phyloP scores from a whole-genome alignment of 2,113 vertebrate species.

The Martes martes region DNA sequence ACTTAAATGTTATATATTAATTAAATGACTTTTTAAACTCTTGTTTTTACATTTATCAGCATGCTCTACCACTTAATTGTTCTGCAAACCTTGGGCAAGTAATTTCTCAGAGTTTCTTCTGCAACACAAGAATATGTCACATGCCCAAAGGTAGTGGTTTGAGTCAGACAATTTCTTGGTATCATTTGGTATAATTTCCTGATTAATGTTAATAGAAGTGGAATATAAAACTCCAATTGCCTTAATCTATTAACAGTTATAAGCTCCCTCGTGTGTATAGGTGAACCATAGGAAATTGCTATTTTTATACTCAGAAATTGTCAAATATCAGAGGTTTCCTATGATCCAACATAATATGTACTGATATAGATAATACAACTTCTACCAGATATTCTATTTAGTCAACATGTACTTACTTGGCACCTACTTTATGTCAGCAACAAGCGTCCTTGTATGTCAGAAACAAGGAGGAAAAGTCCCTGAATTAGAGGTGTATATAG shows the following conservation, averaged over 20 bases:
- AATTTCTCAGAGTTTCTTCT: not conserved
- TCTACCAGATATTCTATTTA: not conserved
- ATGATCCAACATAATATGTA: not conserved
- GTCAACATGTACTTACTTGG: not conserved
- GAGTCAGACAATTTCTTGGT: not conserved
- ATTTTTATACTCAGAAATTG: not conserved
- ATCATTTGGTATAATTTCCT: not conserved
- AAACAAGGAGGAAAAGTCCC: not conserved
- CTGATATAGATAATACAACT: not conserved
- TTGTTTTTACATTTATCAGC: not conserved
- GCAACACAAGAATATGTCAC: not conserved
- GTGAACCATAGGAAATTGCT: not conserved
- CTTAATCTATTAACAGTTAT: not conserved
- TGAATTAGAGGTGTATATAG: not conserved
- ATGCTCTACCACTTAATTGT: not conserved
- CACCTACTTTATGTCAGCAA: not conserved
- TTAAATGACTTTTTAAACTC: not conserved
- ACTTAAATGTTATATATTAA: not conserved
- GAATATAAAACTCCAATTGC: not conserved
- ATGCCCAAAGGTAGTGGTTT: not conserved
- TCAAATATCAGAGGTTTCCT: not conserved
- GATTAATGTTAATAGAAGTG: not conserved
- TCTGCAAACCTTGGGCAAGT: not conserved
- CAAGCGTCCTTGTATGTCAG: not conserved
- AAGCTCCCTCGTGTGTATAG: not conserved